Conservation (phyloP, 2,113 vertebrate species). For the Siphamia tubifer region DNA sequence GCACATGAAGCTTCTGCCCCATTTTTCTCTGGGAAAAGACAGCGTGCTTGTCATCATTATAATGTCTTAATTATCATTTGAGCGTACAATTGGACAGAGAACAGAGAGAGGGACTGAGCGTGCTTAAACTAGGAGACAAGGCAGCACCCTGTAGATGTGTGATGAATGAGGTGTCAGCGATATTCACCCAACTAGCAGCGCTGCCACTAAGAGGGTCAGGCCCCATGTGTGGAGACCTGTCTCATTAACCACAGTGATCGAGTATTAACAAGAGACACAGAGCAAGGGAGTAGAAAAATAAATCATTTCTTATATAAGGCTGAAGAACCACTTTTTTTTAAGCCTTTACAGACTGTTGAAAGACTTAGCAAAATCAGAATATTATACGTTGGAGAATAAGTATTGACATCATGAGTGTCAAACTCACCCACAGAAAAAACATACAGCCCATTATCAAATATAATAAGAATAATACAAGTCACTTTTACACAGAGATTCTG, state of each 20-base stretch:
- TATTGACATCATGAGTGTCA: too few species aligned
- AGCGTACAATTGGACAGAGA: background rate
- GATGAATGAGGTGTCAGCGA: conserved; percentile 69
- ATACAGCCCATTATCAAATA: too few species aligned
- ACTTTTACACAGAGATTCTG: too few species aligned
- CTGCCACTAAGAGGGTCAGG: conserved; percentile 25
- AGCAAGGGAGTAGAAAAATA: background rate
- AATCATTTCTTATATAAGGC: conserved; percentile 5
- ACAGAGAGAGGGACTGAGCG: background rate
- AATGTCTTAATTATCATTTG: conserved; percentile 46
- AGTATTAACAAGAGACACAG: conserved; percentile 34
- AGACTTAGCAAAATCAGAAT: background rate
- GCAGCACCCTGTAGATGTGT: conserved; percentile 47
- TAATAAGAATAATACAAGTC: too few species aligned
- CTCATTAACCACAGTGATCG: conserved; percentile 62
- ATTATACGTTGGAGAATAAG: too few species aligned
- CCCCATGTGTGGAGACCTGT: conserved; percentile 43
- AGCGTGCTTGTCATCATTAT: conserved; percentile 35
- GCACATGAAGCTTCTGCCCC: background rate
- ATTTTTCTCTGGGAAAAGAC: conserved; percentile 2
- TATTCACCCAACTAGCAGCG: conserved; percentile 47
- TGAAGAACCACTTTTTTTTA: background rate
- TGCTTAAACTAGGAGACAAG: conserved; percentile 1
- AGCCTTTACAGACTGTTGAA: background rate
- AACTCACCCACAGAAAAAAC: too few species aligned